Evolutionary conservation across 2,797 vertebrate species (phyloP), one percentile per base, ranked within the genome.

Genomic region (Hemibagrus guttatus): DNA sequence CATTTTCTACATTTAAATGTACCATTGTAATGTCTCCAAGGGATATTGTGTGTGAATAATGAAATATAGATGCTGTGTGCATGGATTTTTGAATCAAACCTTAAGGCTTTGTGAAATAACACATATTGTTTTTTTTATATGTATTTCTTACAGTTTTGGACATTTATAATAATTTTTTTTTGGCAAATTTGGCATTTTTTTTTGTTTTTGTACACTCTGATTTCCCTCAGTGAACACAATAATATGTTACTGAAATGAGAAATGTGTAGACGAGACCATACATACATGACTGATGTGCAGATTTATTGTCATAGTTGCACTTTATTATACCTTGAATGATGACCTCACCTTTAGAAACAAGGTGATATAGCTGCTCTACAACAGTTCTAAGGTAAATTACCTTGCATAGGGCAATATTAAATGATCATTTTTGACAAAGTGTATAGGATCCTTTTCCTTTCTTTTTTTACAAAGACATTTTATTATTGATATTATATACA

Each of bases 351-450:
- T 86, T 87, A 87, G 71, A 89, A 89, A 75, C 58, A 49, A 86
- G 63, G 28, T 58, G 59, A 89, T 82, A 84, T 61, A 69, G 76
- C 83, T 88, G 84, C 88, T 83, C 81, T 87, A 86, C 80, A 83
- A 87, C 84, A 75, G 68, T 83, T 90, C 87, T 88, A 89, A 89
- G 76, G 82, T 88, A 66, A 68, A 79, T 86, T 69, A 64, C 92
- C 84, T 91, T 92, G 89, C 89, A 91, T 92, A 92, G 89, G 68
- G 83, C 86, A 89, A 89, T 87, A 84, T 71, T 89, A 90, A 81
- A 88, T 58, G 19, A 74, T 68, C 81, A 88, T 68, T 72, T 54
- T 86, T 87, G 82, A 90, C 89, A 88, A 86, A 88, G 76, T 81
- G 42, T 85, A 89, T 80, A 86, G 85, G 31, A 86, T 79, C 19